Evolutionary conservation across 2,797 vertebrate species (phyloP), one percentile per base, ranked within the genome.

Genomic region (Arrhamphus sclerolepis): DNA sequence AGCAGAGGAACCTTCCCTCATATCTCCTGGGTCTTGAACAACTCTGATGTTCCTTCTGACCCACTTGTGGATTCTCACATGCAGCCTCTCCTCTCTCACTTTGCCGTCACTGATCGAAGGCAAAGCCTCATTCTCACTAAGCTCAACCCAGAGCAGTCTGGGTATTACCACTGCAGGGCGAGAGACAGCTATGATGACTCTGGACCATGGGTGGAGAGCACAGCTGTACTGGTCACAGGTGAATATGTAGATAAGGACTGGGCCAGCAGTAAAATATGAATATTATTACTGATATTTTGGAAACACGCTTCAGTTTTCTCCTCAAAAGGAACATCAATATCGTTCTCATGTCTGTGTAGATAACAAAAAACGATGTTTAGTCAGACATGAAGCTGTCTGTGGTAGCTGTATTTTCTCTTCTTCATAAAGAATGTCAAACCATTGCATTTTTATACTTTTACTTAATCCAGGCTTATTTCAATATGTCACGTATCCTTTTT

Each of bases 1-100:
- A 66, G 70, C 58, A 81, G 69, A 46, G 93, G 93, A 51, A 92
- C 90, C 0, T 93, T 93, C 54, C 91, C 92, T 14, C n/a, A 53
- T 1, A 50, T 89, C 74, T 81, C 80, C 52, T 94, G 93, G 93
- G 54, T 82, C 34, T 62, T 89, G 0, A 92, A 93, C 2, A 50
- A 72, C 62, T 74, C 87, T 3, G 52, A 61, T 17, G 72, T 93
- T 55, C 67, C 65, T n/a, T 24, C 62, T 14, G 77, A 70, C 40
- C 53, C 49, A 2, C 31, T 19, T 0, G 7, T 13, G 0, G 56
- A 64, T 46, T 20, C 49, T 52, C 41, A 19, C 21, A 7, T 16
- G 22, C 59, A 47, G 2, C 43, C 50, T 0, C 1, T 20, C 40
- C 38, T 31, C 22, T 21, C 69, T 59, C 69, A 63, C 29, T 62